Base-by-base conservation (phyloP, 2,797 vertebrate genomes). In the Oophaga sylvatica region DNA sequence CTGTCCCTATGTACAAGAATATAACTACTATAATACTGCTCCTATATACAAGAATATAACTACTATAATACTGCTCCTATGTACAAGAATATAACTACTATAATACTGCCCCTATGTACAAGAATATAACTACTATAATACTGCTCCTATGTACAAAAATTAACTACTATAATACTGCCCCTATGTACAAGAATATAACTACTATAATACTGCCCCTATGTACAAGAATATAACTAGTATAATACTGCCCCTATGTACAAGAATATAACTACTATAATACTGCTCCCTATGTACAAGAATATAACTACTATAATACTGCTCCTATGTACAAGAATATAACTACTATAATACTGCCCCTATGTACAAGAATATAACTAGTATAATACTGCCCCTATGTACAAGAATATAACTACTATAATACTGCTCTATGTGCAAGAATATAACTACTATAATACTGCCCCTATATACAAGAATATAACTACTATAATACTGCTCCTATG, bases 361-460 rank as follows among this genome's bases (percentile, higher is more conserved):
- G n/a, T 9, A 63, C 62, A 63, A n/a, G 62, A 63, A n/a, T 63
- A 63, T 63, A 63, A n/a, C n/a, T 26, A 65, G 11, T 26, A 65
- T 65, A 26, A 63, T 63, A 63, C 62, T 63, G 22, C 63, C 12
- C 10, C 63, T n/a, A n/a, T n/a, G n/a, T n/a, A n/a, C n/a, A n/a
- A 65, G 63, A 65, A 65, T 26, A 65, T 65, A 65, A 26, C 63
- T 65, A 26, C 63, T 65, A 65, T 65, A 65, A 65, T 65, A 65
- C 63, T 26, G 63, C n/a, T 2, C 31, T 35, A 41, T 70, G 16
- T 70, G 19, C 31, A 35, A 35, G 31, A 70, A 70, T 70, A 70
- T 70, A 70, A 70, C 68, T 70, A 70, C 68, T 70, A 70, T 70
- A 70, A 70, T 70, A 68, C 67, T 68, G 67, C 68, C 3, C 31